Percentiles rank a stretch among this genome's conserved stretches.
Conservation (phyloP, 2,113 vertebrate genomes). For the Sinocyclocheilus anophthalmus region DNA sequence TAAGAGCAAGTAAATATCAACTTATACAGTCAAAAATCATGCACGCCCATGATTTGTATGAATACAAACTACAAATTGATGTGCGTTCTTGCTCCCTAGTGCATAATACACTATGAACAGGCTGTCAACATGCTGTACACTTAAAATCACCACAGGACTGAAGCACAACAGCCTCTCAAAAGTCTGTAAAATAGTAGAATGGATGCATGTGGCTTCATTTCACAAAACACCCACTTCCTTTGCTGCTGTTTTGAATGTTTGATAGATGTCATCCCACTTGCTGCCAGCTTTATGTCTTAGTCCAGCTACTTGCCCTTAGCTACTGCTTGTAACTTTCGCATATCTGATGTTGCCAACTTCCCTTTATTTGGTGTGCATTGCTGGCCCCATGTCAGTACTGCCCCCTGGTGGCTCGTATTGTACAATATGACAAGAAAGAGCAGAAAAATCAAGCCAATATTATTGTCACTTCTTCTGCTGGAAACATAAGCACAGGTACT, state of each 20-base stretch:
- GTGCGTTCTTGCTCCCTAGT: conserved; percentile 5
- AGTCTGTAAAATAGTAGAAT: conserved; percentile 62
- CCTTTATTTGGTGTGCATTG: conserved; percentile 56
- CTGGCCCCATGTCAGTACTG: conserved; percentile 37
- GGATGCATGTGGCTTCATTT: conserved; percentile 70
- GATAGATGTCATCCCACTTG: conserved; percentile 59
- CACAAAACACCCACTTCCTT: conserved; percentile 64
- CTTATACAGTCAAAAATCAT: conserved; percentile 50
- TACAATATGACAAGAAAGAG: neutral
- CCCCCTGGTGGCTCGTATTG: conserved; percentile 47
- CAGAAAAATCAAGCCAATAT: conserved; percentile 24
- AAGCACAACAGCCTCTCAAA: conserved; percentile 45
- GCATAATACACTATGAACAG: conserved; percentile 39
- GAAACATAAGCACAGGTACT: conserved; percentile 45
- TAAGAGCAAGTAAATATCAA: conserved; percentile 22
- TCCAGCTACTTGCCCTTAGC: conserved; percentile 30
- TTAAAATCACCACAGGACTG: conserved; percentile 41
- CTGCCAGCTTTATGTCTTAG: conserved; percentile 57
- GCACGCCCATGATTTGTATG: neutral
- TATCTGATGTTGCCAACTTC: conserved; percentile 54
- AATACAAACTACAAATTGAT: neutral
- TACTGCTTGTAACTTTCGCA: conserved; percentile 71
- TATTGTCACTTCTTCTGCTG: conserved; percentile 4
- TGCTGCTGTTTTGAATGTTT: conserved; percentile 76
- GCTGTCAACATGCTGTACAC: conserved; percentile 38